Evolutionary conservation across 2,797 vertebrate genomes (phyloP).

Genomic region (Pogonophryne albipinna): DNA sequence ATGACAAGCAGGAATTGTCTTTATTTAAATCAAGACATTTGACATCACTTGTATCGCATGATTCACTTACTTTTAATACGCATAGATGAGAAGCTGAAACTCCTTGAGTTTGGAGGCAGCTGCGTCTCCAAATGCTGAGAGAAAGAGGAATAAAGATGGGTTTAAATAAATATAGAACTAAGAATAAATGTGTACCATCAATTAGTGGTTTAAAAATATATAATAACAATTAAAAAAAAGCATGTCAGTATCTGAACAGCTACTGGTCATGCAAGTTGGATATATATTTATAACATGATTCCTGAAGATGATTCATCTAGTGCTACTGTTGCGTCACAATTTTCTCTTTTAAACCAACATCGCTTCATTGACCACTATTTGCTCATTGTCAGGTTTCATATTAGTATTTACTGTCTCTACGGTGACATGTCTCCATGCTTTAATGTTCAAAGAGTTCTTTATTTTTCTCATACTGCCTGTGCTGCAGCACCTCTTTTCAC

Average conservation of each 20-base stretch:
- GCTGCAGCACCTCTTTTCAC: too few relatives aligned
- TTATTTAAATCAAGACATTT: background rate
- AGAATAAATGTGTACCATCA: background rate
- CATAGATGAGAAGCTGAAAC: constrained; percentile 73
- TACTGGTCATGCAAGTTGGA: background rate
- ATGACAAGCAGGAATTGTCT: background rate
- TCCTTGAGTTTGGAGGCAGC: constrained; percentile 40
- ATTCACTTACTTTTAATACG: constrained; percentile 69
- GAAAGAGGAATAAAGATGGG: background rate
- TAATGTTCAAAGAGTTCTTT: too few relatives aligned
- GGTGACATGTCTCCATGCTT: too few relatives aligned
- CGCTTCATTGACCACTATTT: too few relatives aligned
- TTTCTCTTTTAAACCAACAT: too few relatives aligned
- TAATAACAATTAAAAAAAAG: too few relatives aligned
- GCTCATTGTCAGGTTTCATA: too few relatives aligned
- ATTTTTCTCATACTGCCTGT: too few relatives aligned
- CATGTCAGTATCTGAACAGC: background rate
- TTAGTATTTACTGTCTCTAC: too few relatives aligned
- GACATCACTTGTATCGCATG: background rate
- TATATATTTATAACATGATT: background rate
- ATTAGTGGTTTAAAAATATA: background rate
- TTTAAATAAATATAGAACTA: background rate
- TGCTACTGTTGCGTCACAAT: too few relatives aligned
- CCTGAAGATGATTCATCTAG: too few relatives aligned
- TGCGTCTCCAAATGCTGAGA: constrained; percentile 36